Evolutionary conservation across 2,888 invertebrate genomes (phyloP), one percentile per base, ranked within the genome.

Genomic region (Coleophora deauratella): DNA sequence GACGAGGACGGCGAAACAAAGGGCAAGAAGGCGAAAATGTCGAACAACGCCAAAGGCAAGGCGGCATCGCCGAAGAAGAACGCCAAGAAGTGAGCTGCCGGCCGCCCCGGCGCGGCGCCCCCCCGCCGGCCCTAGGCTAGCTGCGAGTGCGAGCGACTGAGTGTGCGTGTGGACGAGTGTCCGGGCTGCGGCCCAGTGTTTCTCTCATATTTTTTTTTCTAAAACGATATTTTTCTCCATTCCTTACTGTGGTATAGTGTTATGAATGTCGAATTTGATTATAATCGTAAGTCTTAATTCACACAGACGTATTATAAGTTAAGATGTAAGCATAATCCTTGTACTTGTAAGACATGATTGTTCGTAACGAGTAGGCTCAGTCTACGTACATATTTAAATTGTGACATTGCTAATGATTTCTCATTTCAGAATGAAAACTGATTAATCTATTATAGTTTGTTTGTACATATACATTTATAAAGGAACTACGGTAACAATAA

Each of bases 1-100:
- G 91, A 91, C 14, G 93, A 93, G 48, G 93, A 93, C 14, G 92
- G 91, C 33, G 91, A 91, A 74, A 91, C 93, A 59, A 93, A 93
- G 80, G 91, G 91, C 76, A 93, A 93, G 80, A 91, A 92, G 66
- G 89, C 91, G 75, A 92, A 92, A 85, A 80, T 91, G 73, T 89
- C 90, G 60, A 91, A 90, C 77, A 90, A 90, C 62, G 86, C 89
- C 66, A 90, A 90, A 76, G 91, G 90, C 64, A 91, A 91, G 81
- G 85, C 88, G 44, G 84, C 89, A 43, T 88, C 90, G 55, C 90
- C 91, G 75, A 92, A 92, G 88, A 91, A 91, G 80, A 91, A 92
- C 56, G 81, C 86, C 57, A 86, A 86, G 81, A 86, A 86, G 81
- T 86, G 76, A 85, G 66, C 60, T 49, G 55, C 48, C 50, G 15